These are phyloP conservation scores for Pasiphila rectangulata DNA, from an alignment of 2,888 invertebrate genomes.

Conservation along the genomic window DNA sequence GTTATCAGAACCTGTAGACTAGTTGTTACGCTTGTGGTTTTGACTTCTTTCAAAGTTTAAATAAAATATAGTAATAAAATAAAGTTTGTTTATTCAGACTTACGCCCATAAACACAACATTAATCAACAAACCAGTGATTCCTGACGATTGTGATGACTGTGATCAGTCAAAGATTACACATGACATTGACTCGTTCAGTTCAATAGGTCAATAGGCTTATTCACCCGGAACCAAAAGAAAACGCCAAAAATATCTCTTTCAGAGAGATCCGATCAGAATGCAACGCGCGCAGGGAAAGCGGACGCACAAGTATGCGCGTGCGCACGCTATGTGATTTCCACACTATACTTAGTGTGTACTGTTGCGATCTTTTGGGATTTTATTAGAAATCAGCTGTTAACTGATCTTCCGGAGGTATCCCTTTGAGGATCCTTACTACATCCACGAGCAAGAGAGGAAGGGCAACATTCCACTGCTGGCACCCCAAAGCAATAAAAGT, in stretches of 20 bases:
- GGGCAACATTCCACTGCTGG: too few relatives aligned
- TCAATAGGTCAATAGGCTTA: background rate
- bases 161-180: too few relatives aligned
- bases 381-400: conserved; percentile 14
- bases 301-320: conserved; percentile 20
- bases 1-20: background rate
- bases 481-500: too few relatives aligned
- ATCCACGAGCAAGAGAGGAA: too few relatives aligned
- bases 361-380: conserved; percentile 12
- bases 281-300: conserved; percentile 33
- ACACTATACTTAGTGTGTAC: conserved; percentile 13
- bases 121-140: too few relatives aligned
- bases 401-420: too few relatives aligned
- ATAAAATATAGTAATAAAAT: too few relatives aligned
- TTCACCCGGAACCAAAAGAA: conserved; percentile 16
- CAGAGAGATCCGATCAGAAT: conserved; percentile 33
- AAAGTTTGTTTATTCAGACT: too few relatives aligned
- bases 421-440: too few relatives aligned
- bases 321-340: conserved; percentile 16
- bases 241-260: conserved; percentile 11
- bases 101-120: too few relatives aligned
- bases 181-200: background rate
- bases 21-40: background rate
- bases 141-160: too few relatives aligned
- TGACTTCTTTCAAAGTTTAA: too few relatives aligned